phyloP scores from a whole-genome alignment of 1,140 invertebrate genomes.

The Drosophila sucinea region DNA sequence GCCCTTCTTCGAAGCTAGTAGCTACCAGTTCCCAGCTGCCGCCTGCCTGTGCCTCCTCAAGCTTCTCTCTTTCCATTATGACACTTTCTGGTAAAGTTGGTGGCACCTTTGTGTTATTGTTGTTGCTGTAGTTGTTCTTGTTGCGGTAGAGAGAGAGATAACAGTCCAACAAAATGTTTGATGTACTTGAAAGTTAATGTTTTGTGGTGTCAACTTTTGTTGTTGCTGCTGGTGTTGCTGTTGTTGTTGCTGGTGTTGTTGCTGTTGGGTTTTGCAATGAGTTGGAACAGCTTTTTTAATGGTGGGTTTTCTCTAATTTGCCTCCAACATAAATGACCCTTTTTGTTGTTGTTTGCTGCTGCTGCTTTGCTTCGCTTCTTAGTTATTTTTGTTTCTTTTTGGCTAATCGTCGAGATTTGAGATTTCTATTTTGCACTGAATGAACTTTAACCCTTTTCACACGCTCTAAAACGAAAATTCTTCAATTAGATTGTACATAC shows the following conservation, averaged over 20 bases:
- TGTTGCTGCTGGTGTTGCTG: slow-evolving; percentile 9
- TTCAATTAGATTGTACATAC: slow-evolving; percentile 49
- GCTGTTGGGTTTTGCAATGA: slow-evolving; percentile 41
- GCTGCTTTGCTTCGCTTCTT: not conserved
- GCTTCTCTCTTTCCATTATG: not conserved
- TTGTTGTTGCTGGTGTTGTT: slow-evolving; percentile 3
- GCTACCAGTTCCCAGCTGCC: slow-evolving; percentile 3
- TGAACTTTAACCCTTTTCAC: slow-evolving; percentile 23
- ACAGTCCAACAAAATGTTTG: slow-evolving; percentile 75
- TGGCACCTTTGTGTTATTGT: slow-evolving; percentile 67
- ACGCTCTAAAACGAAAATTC: slow-evolving; percentile 14
- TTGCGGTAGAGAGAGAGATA: slow-evolving; percentile 57
- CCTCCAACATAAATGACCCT: slow-evolving; percentile 48
- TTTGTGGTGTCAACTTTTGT: slow-evolving; percentile 67
- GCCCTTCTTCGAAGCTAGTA: no score
- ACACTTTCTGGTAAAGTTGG: slow-evolving; percentile 68
- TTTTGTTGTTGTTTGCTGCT: not conserved
- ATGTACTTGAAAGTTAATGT: slow-evolving; percentile 79
- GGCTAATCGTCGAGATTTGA: slow-evolving; percentile 9
- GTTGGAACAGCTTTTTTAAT: slow-evolving; percentile 48
- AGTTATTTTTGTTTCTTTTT: slow-evolving; percentile 15
- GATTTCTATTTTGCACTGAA: slow-evolving; percentile 12
- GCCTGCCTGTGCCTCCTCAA: slow-evolving; percentile 17
- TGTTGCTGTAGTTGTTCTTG: slow-evolving; percentile 38
- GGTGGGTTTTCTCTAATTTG: slow-evolving; percentile 56